These are phyloP conservation scores for Grammomys dolichurus DNA, from an alignment of 2,113 vertebrate species.

Conservation along the genomic window DNA sequence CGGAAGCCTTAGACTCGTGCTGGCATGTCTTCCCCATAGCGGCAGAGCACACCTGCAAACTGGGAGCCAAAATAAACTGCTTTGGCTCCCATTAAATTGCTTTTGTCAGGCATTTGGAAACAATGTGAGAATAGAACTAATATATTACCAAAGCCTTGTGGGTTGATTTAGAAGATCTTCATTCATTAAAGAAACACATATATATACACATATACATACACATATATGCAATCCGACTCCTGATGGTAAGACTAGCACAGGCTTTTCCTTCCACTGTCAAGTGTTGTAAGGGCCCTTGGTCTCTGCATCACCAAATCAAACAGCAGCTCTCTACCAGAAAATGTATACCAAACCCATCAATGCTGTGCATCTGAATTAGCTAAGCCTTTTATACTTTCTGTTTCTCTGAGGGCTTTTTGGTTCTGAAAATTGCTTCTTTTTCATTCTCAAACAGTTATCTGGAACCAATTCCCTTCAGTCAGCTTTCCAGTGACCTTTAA, in stretches of 20 bases:
- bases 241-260: neutral
- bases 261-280: neutral
- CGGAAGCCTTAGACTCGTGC: too few relatives aligned
- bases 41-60: too few relatives aligned
- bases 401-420: neutral
- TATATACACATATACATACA: too few relatives aligned
- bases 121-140: neutral
- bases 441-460: constrained; percentile 38
- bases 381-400: neutral
- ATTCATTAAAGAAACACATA: neutral
- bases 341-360: constrained; percentile 2
- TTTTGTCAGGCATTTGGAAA: neutral
- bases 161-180: neutral
- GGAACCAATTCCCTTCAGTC: neutral
- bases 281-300: neutral
- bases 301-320: neutral
- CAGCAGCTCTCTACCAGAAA: neutral
- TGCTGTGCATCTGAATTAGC: constrained; percentile 19
- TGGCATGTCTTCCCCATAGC: too few relatives aligned
- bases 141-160: neutral
- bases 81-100: neutral
- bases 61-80: neutral
- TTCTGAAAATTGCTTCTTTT: constrained; percentile 40
- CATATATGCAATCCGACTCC: too few relatives aligned
- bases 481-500: constrained; percentile 37